Percentiles rank a stretch among this genome's conserved stretches.
phyloP scores from a whole-genome alignment of 2,113 vertebrate genomes.

The Strigops habroptila region DNA sequence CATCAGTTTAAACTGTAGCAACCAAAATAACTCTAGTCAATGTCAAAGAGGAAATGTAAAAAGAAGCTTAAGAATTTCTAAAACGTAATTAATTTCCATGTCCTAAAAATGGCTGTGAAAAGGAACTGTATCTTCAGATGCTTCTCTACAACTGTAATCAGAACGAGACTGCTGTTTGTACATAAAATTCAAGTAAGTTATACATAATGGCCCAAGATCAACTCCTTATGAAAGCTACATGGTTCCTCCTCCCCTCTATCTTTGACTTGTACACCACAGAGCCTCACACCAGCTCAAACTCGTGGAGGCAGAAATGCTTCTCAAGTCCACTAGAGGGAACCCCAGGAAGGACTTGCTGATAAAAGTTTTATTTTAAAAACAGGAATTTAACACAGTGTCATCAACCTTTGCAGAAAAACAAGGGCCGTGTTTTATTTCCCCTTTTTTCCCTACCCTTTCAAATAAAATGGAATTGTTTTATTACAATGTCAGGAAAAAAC shows the following conservation, averaged over 20 bases:
- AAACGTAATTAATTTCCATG: neutral
- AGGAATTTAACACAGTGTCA: neutral
- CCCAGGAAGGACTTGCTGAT: neutral
- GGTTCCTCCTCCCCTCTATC: fast-evolving
- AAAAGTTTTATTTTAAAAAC: neutral
- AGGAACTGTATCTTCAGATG: neutral
- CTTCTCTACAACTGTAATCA: neutral
- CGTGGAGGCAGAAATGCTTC: neutral
- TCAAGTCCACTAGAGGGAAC: constrained; percentile 44
- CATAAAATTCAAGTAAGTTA: neutral
- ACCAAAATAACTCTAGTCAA: neutral
- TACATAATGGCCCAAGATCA: neutral
- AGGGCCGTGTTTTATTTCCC: neutral
- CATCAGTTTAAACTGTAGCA: neutral
- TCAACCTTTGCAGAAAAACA: neutral
- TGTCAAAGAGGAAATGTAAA: neutral
- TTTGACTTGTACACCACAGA: neutral
- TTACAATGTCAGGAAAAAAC: neutral
- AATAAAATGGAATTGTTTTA: neutral
- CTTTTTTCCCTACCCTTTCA: neutral
- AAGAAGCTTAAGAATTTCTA: neutral
- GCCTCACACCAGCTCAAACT: too few relatives aligned
- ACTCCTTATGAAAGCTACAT: fast-evolving
- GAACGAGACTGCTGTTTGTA: neutral
- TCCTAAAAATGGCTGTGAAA: fast-evolving